phyloP scores from a whole-genome alignment of 2,797 vertebrate species.

The Euphonia xanthogaster region DNA sequence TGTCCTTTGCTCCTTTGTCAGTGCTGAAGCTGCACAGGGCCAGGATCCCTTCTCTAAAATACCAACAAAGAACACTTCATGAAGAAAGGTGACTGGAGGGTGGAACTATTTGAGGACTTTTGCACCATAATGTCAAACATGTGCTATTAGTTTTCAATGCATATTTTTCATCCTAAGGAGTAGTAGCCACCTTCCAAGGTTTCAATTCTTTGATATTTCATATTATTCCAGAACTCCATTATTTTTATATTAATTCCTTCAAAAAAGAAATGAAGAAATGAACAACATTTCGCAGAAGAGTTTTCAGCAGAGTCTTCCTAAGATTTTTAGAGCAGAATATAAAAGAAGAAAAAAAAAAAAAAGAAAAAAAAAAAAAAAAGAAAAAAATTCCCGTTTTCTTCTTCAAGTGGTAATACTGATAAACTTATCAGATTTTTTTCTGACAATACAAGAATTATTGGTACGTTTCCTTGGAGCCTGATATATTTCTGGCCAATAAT shows the following conservation, averaged over 20 bases:
- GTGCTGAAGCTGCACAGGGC: neutral
- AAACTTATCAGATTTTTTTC: neutral
- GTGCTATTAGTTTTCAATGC: neutral
- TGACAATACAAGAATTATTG: neutral
- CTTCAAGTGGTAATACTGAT: neutral
- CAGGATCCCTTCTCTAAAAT: neutral
- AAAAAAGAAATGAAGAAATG: neutral
- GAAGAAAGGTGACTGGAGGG: neutral
- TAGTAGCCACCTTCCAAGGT: neutral
- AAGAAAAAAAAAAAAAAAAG: accelerated
- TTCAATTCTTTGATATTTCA: neutral
- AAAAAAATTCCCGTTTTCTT: neutral
- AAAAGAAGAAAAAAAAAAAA: accelerated
- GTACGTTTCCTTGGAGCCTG: neutral
- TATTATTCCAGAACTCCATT: neutral
- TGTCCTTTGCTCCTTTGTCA: neutral
- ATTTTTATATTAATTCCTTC: neutral
- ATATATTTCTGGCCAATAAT: neutral
- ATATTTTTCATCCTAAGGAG: neutral
- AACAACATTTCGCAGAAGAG: neutral
- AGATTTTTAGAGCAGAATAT: neutral
- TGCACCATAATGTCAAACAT: neutral
- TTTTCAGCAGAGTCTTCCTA: neutral
- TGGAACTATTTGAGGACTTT: neutral
- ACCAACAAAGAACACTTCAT: neutral